Conservation (phyloP, 2,113 vertebrate species). For the Petroica traversi region DNA sequence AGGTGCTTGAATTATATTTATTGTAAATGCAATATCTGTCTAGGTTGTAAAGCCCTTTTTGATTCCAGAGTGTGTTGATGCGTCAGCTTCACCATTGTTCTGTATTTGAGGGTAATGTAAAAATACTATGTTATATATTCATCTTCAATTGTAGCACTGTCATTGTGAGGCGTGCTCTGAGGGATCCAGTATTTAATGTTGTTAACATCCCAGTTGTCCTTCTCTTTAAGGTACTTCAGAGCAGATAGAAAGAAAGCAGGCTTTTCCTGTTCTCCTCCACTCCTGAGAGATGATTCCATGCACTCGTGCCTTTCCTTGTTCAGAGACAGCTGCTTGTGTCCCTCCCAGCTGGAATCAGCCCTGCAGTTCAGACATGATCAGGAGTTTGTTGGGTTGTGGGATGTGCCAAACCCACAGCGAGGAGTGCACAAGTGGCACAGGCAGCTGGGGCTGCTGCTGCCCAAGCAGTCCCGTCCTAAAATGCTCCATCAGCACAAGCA, state of each 20-base stretch:
- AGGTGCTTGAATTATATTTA: not conserved
- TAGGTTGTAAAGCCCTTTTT: not conserved
- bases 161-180: not conserved
- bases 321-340: not conserved
- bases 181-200: not conserved
- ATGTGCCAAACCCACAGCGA: not conserved
- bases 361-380: rapidly evolving
- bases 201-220: not conserved
- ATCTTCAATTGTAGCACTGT: not conserved
- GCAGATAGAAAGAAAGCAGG: not conserved
- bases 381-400: not conserved
- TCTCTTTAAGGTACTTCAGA: not conserved
- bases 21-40: not conserved
- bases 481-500: rapidly evolving
- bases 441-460: not conserved
- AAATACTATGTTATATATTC: not conserved
- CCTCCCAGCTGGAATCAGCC: not conserved
- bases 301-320: not conserved
- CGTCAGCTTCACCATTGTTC: not conserved
- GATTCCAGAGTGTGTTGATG: not conserved
- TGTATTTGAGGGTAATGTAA: not conserved
- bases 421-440: rapidly evolving
- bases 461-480: not conserved
- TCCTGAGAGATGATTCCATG: not conserved
- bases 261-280: not conserved